Base-by-base conservation (phyloP, 2,797 vertebrate species). In the Pitangus sulphuratus region DNA sequence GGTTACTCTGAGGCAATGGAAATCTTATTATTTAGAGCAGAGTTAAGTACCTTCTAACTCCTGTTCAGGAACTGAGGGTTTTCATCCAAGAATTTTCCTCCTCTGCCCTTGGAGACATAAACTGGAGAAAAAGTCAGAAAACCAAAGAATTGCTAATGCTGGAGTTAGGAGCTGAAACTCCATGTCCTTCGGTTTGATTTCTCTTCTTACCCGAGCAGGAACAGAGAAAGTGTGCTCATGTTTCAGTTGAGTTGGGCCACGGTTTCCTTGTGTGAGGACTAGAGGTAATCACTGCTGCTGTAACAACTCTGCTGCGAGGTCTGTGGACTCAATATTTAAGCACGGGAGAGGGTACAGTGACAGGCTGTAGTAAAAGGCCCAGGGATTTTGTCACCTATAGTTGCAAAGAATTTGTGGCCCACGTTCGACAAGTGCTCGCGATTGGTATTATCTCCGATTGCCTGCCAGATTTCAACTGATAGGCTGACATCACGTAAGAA, bases 311-410 rank as follows among this genome's bases (percentile, higher is more conserved):
- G 4, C n/a, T 69, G 22, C 14, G 37, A 37, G 22, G 6, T 35
- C 25, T 7, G 33, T 47, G 1, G 11, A 5, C 42, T 74, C 42
- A 4, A 2, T 40, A 2, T 12, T 51, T 58, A 28, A 54, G 37
- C 45, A 22, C 0, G 2, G 50, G 40, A 71, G 25, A n/a, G 0
- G 0, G 12, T 40, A 48, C 37, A 48, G 26, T 19, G 58, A 25
- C 31, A 72, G 25, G 18, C 25, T 48, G 1, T 8, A 12, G 16
- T 20, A 1, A 9, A 66, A 85, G 12, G 64, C 26, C 8, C 14
- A 24, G 48, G 31, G 16, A 17, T 78, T 93, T 85, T 89, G 33
- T 39, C 35, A 28, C 45, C 11, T 57, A 0, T 51, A 66, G 12
- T 56, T 62, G 31, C n/a, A 12, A 19, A 53, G 64, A 64, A 42